Base-by-base conservation (phyloP, 2,888 invertebrate genomes). In the Leucophenga maculata region DNA sequence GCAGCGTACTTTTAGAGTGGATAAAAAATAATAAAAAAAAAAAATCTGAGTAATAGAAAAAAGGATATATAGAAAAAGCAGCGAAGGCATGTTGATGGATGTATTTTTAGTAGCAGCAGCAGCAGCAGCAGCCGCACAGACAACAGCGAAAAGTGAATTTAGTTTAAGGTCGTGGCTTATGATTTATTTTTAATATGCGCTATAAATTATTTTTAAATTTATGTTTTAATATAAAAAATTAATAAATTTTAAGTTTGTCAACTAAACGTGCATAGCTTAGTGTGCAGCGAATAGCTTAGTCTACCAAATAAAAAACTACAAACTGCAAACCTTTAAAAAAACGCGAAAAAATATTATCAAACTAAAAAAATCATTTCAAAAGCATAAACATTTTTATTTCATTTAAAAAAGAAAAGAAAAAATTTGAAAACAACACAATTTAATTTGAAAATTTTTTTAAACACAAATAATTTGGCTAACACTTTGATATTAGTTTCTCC, bases 1-100 rank as follows among this genome's bases (percentile, higher is more conserved):
- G 26, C 16, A 72, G 70, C 65, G 69, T 54, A 73, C 76, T 66
- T 73, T 69, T 39, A 39, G 8, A 39, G 11, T 39, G 39, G 8
- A 11, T 1, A 39, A 39, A 39, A 39, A 11, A 39, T 3, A 39
- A 39, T 6, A 39, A 39, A 39, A 9, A 39, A 8, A 39, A 39
- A 1, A 6, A 39, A n/a, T n/a, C n/a, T n/a, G n/a, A n/a, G 1
- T 54, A 16, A 26, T 26, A 26, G 26, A 26, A 39, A 39, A 11
- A 39, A 39, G 11, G 39, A 39, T 11, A 39, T 8, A 39, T 6
- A 39, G 39, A 39, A 39, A 39, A 39, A 6, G 39, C 3, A 39
- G 39, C 39, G n/a, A 11, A 11, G 9, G 39, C 3, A 39, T 39
- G 39, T 39, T 39, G 39, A 39, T 39, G 39, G 39, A 39, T 39